Conservation (phyloP, 1,140 invertebrate genomes). For the Archegozetes longisetosus region DNA sequence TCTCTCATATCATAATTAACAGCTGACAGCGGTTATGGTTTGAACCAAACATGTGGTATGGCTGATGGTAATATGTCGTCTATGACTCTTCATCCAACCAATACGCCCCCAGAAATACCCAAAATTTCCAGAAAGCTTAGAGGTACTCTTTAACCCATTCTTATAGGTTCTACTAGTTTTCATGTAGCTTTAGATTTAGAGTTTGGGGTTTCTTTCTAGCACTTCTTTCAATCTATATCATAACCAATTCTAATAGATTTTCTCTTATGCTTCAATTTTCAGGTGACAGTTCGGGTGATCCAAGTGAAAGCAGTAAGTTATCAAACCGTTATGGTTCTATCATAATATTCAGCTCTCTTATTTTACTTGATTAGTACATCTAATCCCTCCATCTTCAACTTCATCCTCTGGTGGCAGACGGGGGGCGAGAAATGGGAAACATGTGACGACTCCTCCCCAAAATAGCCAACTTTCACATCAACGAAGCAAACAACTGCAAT, state of each 20-base stretch:
- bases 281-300: conserved; percentile 11
- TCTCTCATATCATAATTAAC: not conserved
- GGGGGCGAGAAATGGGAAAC: conserved; percentile 13
- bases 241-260: conserved; percentile 1
- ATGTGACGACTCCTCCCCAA: not conserved
- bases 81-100: conserved; percentile 30
- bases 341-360: not conserved
- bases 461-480: not conserved
- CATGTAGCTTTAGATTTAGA: no score
- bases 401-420: conserved; percentile 8
- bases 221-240: conserved; percentile 6
- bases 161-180: not conserved
- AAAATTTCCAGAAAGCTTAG: conserved; percentile 53
- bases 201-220: no score
- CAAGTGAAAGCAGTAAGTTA: conserved; percentile 18
- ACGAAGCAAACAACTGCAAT: not conserved
- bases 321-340: not conserved
- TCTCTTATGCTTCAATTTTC: not conserved
- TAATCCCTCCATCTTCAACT: conserved; percentile 13
- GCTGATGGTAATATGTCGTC: conserved; percentile 12
- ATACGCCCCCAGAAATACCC: conserved; percentile 89
- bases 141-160: not conserved
- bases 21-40: conserved; percentile 11
- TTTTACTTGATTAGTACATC: conserved; percentile 10
- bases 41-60: not conserved